Evolutionary conservation across 1,140 invertebrate species (phyloP).

Genomic region (Parapsyche elsis): DNA sequence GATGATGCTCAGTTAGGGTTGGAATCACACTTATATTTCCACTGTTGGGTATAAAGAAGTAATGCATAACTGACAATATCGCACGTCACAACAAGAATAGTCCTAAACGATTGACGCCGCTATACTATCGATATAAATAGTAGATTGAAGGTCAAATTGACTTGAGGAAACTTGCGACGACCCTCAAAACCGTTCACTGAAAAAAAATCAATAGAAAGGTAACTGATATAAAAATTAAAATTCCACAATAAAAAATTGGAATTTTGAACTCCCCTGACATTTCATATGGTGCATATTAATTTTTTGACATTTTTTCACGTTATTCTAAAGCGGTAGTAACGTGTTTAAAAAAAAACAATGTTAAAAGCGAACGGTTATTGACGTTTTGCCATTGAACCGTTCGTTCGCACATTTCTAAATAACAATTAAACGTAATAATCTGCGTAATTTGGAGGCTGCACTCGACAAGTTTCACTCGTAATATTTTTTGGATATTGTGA

Average conservation of each 20-base stretch:
- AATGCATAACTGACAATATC: no score
- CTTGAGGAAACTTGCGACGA: neutral
- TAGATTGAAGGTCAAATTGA: neutral
- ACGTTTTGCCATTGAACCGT: conserved; percentile 4
- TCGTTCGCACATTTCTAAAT: neutral
- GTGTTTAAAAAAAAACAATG: neutral
- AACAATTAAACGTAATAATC: no score
- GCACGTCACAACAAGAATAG: no score
- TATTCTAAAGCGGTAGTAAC: neutral
- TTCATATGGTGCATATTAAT: neutral
- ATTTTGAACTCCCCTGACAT: neutral
- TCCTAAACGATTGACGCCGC: no score
- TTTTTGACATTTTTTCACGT: conserved; percentile 14
- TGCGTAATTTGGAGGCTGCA: no score
- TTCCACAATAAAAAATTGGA: neutral
- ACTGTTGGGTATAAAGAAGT: no score
- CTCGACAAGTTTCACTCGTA: no score
- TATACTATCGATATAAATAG: neutral
- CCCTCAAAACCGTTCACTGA: neutral
- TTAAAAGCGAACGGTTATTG: neutral
- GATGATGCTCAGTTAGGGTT: no score
- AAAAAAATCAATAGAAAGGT: neutral
- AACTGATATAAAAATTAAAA: neutral
- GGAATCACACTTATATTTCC: no score
- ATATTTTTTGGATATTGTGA: no score